These are phyloP conservation scores for Apamea crenata DNA, from an alignment of 2,888 invertebrate species.

Conservation along the genomic window DNA sequence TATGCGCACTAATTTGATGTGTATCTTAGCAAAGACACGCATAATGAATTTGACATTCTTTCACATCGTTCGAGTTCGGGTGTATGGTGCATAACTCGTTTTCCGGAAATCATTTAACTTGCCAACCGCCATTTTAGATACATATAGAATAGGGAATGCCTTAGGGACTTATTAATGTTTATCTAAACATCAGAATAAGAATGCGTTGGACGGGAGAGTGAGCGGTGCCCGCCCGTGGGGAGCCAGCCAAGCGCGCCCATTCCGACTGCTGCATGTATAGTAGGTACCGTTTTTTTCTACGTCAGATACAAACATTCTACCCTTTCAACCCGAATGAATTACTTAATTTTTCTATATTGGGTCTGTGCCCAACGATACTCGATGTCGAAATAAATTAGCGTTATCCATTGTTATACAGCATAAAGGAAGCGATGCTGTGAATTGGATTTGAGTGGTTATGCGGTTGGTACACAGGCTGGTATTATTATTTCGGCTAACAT, in stretches of 20 bases:
- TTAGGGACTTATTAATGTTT: slow-evolving; percentile 85
- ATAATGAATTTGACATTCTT: slow-evolving; percentile 84
- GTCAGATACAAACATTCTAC: slow-evolving; percentile 87
- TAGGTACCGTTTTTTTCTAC: slow-evolving; percentile 84
- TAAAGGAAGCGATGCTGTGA: slow-evolving; percentile 76
- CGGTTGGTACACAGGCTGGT: slow-evolving; percentile 73
- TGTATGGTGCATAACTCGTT: slow-evolving; percentile 79
- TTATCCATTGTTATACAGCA: slow-evolving; percentile 78
- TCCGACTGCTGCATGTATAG: slow-evolving; percentile 80
- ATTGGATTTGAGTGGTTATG: slow-evolving; percentile 79
- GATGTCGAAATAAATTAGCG: slow-evolving; percentile 87
- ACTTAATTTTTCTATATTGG: slow-evolving; percentile 88
- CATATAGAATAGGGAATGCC: slow-evolving; percentile 77
- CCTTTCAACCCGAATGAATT: slow-evolving; percentile 89
- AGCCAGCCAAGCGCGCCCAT: slow-evolving; percentile 85
- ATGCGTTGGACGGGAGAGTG: slow-evolving; percentile 80
- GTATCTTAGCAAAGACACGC: slow-evolving; percentile 80
- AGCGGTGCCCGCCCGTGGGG: slow-evolving; percentile 79
- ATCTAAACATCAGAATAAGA: slow-evolving; percentile 88
- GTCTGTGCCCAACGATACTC: slow-evolving; percentile 80
- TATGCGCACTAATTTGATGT: slow-evolving; percentile 78
- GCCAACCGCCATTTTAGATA: slow-evolving; percentile 81
- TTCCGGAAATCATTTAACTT: slow-evolving; percentile 88
- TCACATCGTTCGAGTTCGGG: slow-evolving; percentile 77
- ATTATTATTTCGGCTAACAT: slow-evolving; percentile 77